These are phyloP conservation scores for Hybos culiciformis DNA, from an alignment of 2,888 invertebrate genomes.

Conservation along the genomic window DNA sequence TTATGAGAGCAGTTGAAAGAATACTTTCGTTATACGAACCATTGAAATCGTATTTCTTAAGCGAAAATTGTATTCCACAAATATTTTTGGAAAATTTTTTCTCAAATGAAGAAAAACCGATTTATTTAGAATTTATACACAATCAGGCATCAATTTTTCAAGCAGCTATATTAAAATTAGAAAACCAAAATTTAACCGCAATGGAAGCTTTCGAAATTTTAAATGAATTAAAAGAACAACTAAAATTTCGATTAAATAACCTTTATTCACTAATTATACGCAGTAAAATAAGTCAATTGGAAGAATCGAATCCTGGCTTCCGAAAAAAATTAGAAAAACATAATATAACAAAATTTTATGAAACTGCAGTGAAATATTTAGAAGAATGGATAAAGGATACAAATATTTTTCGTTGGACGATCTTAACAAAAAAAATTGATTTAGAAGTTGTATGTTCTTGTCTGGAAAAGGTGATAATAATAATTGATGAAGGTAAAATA, in stretches of 20 bases:
- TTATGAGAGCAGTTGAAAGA: constrained; percentile 8
- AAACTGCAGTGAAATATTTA: constrained; percentile 10
- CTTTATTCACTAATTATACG: constrained; percentile 10
- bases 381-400: constrained; percentile 10
- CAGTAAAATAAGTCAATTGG: constrained; percentile 10
- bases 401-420: constrained; percentile 5
- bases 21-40: constrained; percentile 9
- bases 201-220: constrained; percentile 9
- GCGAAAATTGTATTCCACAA: constrained; percentile 6
- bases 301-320: constrained; percentile 5
- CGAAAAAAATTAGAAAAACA: constrained; percentile 1
- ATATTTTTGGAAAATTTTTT: constrained; percentile 2
- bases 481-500: constrained; percentile 8
- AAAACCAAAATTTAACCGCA: constrained; percentile 11
- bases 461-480: constrained; percentile 9
- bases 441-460: constrained; percentile 6
- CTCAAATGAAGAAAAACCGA: constrained; percentile 1
- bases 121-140: constrained; percentile 10
- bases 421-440: not conserved
- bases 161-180: constrained; percentile 11
- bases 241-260: constrained; percentile 9
- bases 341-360: constrained; percentile 8
- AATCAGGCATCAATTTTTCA: constrained; percentile 11
- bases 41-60: constrained; percentile 9
- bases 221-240: not conserved